Conservation (phyloP, 92 coral and sea anemone genomes). For the Siderastrea radians region DNA sequence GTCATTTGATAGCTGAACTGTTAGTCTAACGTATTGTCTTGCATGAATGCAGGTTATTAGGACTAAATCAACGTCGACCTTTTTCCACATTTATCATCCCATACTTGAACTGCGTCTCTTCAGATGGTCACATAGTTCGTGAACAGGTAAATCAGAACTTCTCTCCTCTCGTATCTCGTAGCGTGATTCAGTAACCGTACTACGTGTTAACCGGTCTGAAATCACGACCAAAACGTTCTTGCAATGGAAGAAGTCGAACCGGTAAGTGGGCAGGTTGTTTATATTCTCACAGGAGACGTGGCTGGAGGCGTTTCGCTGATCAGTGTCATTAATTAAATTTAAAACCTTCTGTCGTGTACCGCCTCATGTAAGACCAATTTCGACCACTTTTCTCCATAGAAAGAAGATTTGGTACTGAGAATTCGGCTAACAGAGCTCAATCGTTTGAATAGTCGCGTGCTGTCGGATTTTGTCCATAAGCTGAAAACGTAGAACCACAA, state of each 20-base stretch:
- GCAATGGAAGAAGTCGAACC: not conserved
- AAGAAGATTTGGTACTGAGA: too few relatives aligned
- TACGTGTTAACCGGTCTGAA: not conserved
- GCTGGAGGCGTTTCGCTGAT: not conserved
- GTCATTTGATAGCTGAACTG: conserved; percentile 9
- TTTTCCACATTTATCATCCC: not conserved
- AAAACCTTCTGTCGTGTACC: too few relatives aligned
- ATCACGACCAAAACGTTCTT: not conserved
- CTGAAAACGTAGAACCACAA: too few relatives aligned
- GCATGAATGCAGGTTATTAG: not conserved
- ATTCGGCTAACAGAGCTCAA: too few relatives aligned
- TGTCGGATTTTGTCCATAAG: too few relatives aligned
- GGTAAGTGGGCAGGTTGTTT: not conserved
- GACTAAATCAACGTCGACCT: not conserved
- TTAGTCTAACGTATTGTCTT: conserved; percentile 1
- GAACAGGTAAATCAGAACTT: too few relatives aligned
- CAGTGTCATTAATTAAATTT: not conserved
- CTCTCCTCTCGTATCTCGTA: too few relatives aligned
- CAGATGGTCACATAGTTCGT: too few relatives aligned
- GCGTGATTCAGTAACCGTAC: too few relatives aligned
- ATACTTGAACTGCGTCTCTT: not conserved
- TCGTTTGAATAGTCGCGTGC: too few relatives aligned
- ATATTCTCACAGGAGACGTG: not conserved
- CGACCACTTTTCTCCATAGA: too few relatives aligned
- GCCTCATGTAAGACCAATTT: too few relatives aligned